A percentile compares a stretch with the other conserved stretches of the same genome.
Conservation (phyloP, 2,888 invertebrate genomes). For the Unio delphinus region DNA sequence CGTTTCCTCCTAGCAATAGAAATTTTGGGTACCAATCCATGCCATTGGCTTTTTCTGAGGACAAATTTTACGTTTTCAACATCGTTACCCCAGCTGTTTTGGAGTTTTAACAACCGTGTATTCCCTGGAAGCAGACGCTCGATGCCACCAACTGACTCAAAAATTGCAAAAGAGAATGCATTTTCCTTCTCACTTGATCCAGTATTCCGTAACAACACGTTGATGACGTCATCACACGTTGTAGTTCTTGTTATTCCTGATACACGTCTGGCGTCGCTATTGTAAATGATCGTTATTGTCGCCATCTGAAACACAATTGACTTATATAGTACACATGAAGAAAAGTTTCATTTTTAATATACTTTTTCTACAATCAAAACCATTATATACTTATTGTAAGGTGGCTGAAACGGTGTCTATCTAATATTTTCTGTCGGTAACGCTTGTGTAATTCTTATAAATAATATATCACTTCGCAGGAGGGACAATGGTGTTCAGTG, state of each 20-base stretch:
- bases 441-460: no score
- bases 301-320: no score
- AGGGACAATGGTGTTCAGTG: no score
- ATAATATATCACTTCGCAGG: no score
- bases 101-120: conserved; percentile 21
- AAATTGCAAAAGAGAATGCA: conserved; percentile 22
- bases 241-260: conserved; percentile 27
- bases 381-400: no score
- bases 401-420: no score
- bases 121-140: conserved; percentile 31
- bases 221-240: conserved; percentile 34
- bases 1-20: conserved; percentile 28
- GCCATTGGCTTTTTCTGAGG: conserved; percentile 18
- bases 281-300: no score
- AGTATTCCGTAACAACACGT: conserved; percentile 22
- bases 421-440: no score
- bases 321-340: no score
- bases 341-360: no score
- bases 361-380: no score
- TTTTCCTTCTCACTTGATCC: conserved; percentile 10
- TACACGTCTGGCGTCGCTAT: no score
- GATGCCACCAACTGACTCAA: conserved; percentile 31
- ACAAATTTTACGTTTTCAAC: conserved; percentile 17
- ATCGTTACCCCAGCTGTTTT: conserved; percentile 30
- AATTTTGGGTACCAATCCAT: conserved; percentile 18